phyloP scores from a whole-genome alignment of 2,888 invertebrate species.

The Macaria liturata region DNA sequence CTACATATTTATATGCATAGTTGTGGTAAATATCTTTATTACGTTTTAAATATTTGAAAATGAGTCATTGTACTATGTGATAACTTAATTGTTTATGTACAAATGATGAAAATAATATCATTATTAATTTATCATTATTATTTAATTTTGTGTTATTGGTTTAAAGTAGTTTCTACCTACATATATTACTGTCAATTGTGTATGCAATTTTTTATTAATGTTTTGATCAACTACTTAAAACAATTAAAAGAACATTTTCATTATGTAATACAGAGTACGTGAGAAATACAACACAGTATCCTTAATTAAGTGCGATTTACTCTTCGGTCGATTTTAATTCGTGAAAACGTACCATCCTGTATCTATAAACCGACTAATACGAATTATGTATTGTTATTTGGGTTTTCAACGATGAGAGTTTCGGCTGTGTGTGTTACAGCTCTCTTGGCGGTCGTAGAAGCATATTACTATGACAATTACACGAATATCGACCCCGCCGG shows the following conservation, averaged over 20 bases:
- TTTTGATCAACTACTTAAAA: too few species aligned
- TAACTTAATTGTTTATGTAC: too few species aligned
- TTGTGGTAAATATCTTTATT: too few species aligned
- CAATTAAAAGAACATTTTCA: neutral
- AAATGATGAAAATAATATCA: too few species aligned
- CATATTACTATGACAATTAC: conserved; percentile 9
- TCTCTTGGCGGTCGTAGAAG: conserved; percentile 4
- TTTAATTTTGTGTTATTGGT: too few species aligned
- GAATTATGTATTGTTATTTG: conserved; percentile 5
- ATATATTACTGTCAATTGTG: too few species aligned
- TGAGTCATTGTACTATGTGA: too few species aligned
- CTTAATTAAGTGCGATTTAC: neutral
- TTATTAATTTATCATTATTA: too few species aligned
- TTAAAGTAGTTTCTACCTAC: too few species aligned
- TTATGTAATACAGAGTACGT: neutral
- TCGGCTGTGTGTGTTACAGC: conserved; percentile 3
- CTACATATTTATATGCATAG: too few species aligned
- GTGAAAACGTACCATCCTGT: conserved; percentile 1
- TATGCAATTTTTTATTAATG: too few species aligned
- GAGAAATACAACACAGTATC: neutral
- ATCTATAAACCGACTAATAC: conserved; percentile 3
- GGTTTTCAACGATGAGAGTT: conserved; percentile 10
- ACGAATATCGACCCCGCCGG: conserved; percentile 5
- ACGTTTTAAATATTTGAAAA: too few species aligned
- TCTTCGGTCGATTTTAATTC: neutral